phyloP scores from a whole-genome alignment of 2,113 vertebrate genomes.

The Eclectus roratus region DNA sequence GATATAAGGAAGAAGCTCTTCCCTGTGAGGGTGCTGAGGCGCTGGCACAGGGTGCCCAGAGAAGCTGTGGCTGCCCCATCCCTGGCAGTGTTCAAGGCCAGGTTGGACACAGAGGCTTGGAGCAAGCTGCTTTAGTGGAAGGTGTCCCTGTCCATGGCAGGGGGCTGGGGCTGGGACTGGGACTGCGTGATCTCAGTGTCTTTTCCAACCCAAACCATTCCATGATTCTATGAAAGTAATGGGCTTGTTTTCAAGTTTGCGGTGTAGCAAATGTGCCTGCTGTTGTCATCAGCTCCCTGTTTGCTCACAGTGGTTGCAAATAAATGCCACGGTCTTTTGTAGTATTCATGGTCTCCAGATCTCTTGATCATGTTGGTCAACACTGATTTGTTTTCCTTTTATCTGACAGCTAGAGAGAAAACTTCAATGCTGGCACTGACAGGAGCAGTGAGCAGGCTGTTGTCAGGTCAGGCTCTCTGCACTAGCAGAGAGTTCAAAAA shows the following conservation, averaged over 20 bases:
- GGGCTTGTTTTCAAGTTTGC: background rate
- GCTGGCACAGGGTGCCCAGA: background rate
- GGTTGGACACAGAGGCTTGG: background rate
- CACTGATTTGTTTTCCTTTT: background rate
- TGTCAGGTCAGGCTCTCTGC: background rate
- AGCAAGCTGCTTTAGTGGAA: background rate
- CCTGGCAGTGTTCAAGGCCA: background rate
- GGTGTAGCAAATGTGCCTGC: no score
- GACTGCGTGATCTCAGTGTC: background rate
- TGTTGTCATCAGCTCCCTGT: background rate
- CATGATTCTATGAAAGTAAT: background rate
- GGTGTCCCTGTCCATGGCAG: background rate
- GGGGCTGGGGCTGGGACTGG: background rate
- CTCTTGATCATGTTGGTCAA: background rate
- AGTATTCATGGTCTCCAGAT: fast-evolving
- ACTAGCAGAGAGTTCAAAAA: background rate
- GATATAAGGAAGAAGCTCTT: background rate
- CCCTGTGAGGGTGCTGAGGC: background rate
- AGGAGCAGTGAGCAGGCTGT: background rate
- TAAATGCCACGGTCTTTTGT: background rate
- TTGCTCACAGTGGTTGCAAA: background rate
- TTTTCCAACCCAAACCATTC: background rate
- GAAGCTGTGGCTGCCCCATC: background rate
- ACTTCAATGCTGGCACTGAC: background rate
- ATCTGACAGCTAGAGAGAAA: background rate